These are phyloP conservation scores for Xenotilapia longispinis DNA, from an alignment of 2,113 vertebrate genomes.

Conservation along the genomic window DNA sequence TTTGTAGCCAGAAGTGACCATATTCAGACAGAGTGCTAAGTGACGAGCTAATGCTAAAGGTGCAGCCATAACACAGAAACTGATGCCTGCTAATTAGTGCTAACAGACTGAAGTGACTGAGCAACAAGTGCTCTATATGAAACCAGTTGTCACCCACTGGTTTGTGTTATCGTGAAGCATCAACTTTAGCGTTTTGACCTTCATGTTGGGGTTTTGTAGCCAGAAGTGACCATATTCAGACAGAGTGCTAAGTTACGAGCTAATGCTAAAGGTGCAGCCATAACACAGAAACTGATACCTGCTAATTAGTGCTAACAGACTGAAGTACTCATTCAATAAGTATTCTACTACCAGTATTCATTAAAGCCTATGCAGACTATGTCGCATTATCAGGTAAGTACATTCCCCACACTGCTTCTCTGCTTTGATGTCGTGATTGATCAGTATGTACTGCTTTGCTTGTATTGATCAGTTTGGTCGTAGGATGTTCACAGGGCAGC, in stretches of 20 bases:
- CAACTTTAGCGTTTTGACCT: rapidly evolving
- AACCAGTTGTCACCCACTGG: rapidly evolving
- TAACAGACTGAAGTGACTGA: not conserved
- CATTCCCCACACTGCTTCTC: not conserved
- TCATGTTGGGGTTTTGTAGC: not conserved
- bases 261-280: not conserved
- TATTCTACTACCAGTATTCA: not conserved
- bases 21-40: not conserved
- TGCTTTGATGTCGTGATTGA: not conserved
- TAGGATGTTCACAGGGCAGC: not conserved
- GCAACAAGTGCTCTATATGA: rapidly evolving
- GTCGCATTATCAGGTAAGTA: not conserved
- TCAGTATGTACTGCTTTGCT: not conserved
- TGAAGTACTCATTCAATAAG: not conserved
- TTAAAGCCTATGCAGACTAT: not conserved
- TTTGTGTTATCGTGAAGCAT: not conserved
- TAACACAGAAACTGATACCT: not conserved
- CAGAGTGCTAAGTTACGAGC: not conserved
- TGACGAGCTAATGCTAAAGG: not conserved
- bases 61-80: not conserved
- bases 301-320: not conserved
- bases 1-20: not conserved
- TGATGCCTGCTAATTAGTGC: not conserved
- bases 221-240: not conserved
- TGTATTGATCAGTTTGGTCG: not conserved